These are phyloP conservation scores for Eleutherodactylus coqui DNA, from an alignment of 2,797 vertebrate species.

Conservation along the genomic window DNA sequence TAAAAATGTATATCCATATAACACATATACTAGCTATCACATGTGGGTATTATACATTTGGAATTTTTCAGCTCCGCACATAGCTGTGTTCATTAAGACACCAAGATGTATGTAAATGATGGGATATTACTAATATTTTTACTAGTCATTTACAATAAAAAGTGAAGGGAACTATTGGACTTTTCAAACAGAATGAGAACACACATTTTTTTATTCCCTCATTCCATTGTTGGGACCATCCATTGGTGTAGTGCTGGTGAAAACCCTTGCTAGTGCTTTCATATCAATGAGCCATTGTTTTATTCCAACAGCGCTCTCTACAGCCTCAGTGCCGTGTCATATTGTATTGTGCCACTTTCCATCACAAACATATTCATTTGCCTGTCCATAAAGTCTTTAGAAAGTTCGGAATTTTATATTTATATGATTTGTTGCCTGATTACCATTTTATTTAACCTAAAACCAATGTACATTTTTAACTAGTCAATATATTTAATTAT, in stretches of 20 bases:
- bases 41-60: background rate
- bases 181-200: background rate
- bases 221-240: background rate
- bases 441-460: background rate
- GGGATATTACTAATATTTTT: background rate
- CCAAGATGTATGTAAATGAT: background rate
- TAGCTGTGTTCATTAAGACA: background rate
- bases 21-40: background rate
- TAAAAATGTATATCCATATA: background rate
- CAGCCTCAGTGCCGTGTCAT: conserved; percentile 23
- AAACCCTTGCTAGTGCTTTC: conserved; percentile 3
- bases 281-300: conserved; percentile 53
- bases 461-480: background rate
- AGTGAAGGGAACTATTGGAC: background rate
- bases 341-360: conserved; percentile 13
- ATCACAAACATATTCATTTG: conserved; percentile 9
- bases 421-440: background rate
- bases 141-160: background rate
- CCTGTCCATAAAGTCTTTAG: background rate
- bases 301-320: conserved; percentile 43
- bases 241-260: background rate
- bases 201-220: background rate
- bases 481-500: no score
- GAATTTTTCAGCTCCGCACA: background rate
- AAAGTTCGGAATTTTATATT: background rate